phyloP scores from a whole-genome alignment of 2,113 vertebrate species.

The Origma solitaria region DNA sequence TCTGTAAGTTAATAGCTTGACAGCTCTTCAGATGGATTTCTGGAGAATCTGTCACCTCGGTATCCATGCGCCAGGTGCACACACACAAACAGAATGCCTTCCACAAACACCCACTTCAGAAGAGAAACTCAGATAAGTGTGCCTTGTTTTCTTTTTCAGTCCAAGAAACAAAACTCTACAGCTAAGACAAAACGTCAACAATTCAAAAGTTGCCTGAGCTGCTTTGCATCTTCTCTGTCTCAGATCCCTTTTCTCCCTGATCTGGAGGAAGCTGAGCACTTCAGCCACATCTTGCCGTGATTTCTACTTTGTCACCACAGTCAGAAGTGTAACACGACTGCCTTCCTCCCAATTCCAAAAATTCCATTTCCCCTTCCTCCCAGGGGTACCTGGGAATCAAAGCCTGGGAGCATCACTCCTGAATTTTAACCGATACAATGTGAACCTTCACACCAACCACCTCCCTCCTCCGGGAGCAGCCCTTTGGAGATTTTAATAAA shows the following conservation, averaged over 20 bases:
- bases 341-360: background rate
- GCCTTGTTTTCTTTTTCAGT: background rate
- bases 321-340: background rate
- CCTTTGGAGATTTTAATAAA: rapidly evolving
- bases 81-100: background rate
- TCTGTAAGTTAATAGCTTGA: background rate
- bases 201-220: background rate
- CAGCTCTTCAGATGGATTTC: background rate
- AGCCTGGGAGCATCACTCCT: rapidly evolving
- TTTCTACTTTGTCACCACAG: background rate
- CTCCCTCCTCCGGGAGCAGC: background rate
- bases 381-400: background rate
- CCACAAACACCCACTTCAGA: background rate
- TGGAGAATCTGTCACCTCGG: background rate
- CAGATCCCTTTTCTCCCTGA: background rate
- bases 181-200: background rate
- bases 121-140: background rate
- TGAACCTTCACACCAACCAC: background rate
- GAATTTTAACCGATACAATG: background rate
- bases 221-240: background rate
- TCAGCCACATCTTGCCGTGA: background rate
- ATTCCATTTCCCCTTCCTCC: background rate
- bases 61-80: background rate
- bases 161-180: background rate
- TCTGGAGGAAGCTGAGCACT: background rate